A percentile compares a stretch with the other conserved stretches of the same genome.
These are phyloP conservation scores for Spermophilus dauricus DNA, from an alignment of 2,113 vertebrate species.

Conservation along the genomic window DNA sequence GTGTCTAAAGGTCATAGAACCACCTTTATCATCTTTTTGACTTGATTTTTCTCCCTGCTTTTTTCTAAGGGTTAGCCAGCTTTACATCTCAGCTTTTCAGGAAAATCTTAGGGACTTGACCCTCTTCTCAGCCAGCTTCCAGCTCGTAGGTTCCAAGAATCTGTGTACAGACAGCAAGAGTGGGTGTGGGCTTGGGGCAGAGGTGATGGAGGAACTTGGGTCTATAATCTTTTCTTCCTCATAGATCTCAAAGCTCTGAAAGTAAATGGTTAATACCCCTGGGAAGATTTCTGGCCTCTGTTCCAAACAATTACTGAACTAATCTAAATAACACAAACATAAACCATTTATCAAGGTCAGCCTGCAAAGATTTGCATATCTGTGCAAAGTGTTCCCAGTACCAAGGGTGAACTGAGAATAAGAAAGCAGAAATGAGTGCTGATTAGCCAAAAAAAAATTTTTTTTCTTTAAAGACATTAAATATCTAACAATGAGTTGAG, in stretches of 20 bases:
- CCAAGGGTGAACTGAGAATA: slow-evolving; percentile 58
- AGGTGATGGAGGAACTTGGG: neutral
- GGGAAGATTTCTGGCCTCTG: slow-evolving; percentile 69
- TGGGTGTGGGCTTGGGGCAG: accelerated
- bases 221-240: slow-evolving; percentile 69
- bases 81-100: neutral
- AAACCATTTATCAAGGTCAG: slow-evolving; percentile 81
- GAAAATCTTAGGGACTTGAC: neutral
- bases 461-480: neutral
- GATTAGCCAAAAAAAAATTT: slow-evolving; percentile 14
- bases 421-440: slow-evolving; percentile 71
- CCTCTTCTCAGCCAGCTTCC: neutral
- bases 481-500: neutral
- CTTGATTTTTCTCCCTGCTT: neutral
- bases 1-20: neutral
- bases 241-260: slow-evolving; percentile 46
- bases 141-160: neutral
- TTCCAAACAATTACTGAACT: slow-evolving; percentile 82
- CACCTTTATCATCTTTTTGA: neutral
- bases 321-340: slow-evolving; percentile 83
- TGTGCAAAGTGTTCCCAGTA: slow-evolving; percentile 72
- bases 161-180: neutral
- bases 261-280: slow-evolving; percentile 66
- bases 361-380: slow-evolving; percentile 79
- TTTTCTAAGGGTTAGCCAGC: slow-evolving; percentile 47